Conservation (phyloP, 2,888 invertebrate genomes). For the Eupithecia vulgata region DNA sequence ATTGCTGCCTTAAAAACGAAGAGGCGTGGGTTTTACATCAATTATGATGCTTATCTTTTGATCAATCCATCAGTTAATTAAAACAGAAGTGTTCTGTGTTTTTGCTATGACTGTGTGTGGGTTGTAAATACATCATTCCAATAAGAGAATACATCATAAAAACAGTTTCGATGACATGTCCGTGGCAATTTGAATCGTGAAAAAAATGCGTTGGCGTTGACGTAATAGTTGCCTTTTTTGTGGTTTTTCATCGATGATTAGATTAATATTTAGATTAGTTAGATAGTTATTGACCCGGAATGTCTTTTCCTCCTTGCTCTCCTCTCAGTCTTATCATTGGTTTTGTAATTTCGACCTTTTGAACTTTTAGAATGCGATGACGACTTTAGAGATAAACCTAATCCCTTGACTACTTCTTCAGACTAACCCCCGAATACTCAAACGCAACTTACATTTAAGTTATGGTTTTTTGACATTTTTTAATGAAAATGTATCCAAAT, state of each 20-base stretch:
- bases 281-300: neutral
- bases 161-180: slow-evolving; percentile 28
- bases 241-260: neutral
- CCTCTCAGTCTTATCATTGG: neutral
- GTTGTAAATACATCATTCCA: slow-evolving; percentile 20
- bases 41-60: slow-evolving; percentile 38
- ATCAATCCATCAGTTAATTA: slow-evolving; percentile 40
- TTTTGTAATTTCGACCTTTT: neutral
- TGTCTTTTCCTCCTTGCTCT: neutral
- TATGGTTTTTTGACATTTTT: too few species aligned
- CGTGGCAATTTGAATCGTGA: slow-evolving; percentile 8
- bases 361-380: neutral
- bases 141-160: slow-evolving; percentile 20
- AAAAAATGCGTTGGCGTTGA: slow-evolving; percentile 19
- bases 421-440: too few species aligned
- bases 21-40: slow-evolving; percentile 36
- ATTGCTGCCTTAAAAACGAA: neutral
- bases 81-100: slow-evolving; percentile 38
- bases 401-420: neutral
- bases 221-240: slow-evolving; percentile 7
- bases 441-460: too few species aligned
- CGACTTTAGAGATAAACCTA: neutral
- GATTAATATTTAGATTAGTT: neutral
- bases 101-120: slow-evolving; percentile 32
- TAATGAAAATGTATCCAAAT: too few species aligned